Evolutionary conservation across 2,888 invertebrate genomes (phyloP).

Genomic region (Iselma pallidipennis): DNA sequence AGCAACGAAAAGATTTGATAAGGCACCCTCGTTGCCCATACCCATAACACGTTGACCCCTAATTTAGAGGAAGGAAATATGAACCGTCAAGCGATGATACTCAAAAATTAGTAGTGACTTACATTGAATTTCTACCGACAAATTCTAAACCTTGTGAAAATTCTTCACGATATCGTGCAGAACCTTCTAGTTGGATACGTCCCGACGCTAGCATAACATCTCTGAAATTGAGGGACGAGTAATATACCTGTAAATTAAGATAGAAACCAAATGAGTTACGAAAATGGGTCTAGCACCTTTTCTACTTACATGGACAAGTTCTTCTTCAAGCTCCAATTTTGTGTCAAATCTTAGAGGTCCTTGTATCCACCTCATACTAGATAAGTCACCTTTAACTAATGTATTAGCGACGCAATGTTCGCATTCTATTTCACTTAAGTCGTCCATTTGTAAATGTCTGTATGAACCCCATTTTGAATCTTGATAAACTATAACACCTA

Average conservation of each 20-base stretch:
- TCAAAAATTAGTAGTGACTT: not conserved
- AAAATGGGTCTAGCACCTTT: not conserved
- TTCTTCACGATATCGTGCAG: too few relatives aligned
- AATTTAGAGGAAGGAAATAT: too few relatives aligned
- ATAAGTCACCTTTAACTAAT: conserved; percentile 81
- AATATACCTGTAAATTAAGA: conserved; percentile 55
- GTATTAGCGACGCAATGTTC: conserved; percentile 79
- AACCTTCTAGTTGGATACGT: conserved; percentile 37
- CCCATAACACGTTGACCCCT: conserved; percentile 52
- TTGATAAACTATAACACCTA: conserved; percentile 82
- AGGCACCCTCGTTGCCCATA: conserved; percentile 59
- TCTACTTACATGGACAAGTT: conserved; percentile 29
- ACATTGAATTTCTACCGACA: too few relatives aligned
- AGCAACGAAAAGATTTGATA: conserved; percentile 61
- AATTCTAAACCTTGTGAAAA: too few relatives aligned
- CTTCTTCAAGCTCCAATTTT: not conserved
- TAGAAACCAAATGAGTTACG: not conserved
- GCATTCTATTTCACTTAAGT: conserved; percentile 55
- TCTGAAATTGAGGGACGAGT: conserved; percentile 86
- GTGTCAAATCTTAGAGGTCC: conserved; percentile 60
- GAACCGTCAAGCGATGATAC: not conserved
- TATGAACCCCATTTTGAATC: too few relatives aligned
- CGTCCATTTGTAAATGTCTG: conserved; percentile 72
- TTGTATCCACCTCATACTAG: conserved; percentile 81
- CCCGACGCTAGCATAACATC: conserved; percentile 87